phyloP scores from a whole-genome alignment of 2,888 invertebrate genomes.

The Xestia rhomboidea region DNA sequence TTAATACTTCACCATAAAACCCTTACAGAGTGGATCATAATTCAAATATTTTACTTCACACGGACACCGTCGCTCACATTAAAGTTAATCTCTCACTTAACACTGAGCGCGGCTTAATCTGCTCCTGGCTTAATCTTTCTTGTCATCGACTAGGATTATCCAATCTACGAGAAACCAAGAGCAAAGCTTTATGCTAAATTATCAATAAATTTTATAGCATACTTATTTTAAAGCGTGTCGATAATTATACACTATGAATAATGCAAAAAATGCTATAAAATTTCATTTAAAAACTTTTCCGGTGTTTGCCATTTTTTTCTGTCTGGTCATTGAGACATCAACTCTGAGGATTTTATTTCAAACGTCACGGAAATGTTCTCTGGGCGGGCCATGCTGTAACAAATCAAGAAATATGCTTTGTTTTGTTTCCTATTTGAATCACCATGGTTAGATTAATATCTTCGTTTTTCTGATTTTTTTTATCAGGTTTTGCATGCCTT shows the following conservation, averaged over 20 bases:
- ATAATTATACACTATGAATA: constrained; percentile 59
- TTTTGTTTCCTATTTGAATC: constrained; percentile 29
- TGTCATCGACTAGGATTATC: constrained; percentile 59
- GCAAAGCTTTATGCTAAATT: constrained; percentile 53
- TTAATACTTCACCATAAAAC: constrained; percentile 53
- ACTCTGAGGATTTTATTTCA: constrained; percentile 29
- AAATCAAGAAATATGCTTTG: constrained; percentile 43
- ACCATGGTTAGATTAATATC: background rate
- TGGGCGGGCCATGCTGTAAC: constrained; percentile 45
- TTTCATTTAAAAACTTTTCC: constrained; percentile 35
- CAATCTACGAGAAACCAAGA: constrained; percentile 35
- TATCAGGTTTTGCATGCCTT: background rate
- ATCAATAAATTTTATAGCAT: constrained; percentile 55
- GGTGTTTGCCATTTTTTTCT: constrained; percentile 37
- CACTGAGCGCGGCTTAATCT: constrained; percentile 56
- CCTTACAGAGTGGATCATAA: constrained; percentile 56
- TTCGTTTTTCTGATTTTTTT: constrained; percentile 12
- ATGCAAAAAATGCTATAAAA: constrained; percentile 56
- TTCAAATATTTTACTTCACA: constrained; percentile 61
- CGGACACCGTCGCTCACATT: constrained; percentile 50
- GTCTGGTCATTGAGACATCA: constrained; percentile 37
- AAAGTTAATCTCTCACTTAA: constrained; percentile 67
- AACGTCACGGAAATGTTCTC: constrained; percentile 31
- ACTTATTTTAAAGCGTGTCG: constrained; percentile 56
- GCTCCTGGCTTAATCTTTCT: constrained; percentile 57